phyloP scores from a whole-genome alignment of 2,888 invertebrate species.

The Serrognathus titanus region DNA sequence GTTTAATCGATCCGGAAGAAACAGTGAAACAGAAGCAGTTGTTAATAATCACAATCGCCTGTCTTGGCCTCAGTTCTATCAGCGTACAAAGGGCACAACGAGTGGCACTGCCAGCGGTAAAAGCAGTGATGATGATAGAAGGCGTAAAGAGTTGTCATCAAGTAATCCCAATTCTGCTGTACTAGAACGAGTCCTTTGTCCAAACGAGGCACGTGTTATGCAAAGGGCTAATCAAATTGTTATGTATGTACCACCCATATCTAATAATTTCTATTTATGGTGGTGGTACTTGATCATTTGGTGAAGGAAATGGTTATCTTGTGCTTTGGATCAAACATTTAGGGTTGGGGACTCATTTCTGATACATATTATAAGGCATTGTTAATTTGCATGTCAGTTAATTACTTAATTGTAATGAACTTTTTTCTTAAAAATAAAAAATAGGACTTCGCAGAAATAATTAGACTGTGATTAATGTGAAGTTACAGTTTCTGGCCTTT shows the following conservation, averaged over 20 bases:
- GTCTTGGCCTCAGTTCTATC: constrained; percentile 57
- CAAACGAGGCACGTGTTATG: constrained; percentile 71
- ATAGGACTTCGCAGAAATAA: no score
- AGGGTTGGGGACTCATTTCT: no score
- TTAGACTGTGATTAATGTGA: no score
- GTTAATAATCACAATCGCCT: constrained; percentile 55
- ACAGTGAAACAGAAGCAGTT: constrained; percentile 53
- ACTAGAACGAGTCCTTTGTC: constrained; percentile 61
- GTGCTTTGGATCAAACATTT: no score
- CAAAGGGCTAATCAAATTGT: constrained; percentile 84
- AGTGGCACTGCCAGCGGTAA: constrained; percentile 43
- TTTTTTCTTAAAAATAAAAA: no score
- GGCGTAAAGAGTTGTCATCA: constrained; percentile 38
- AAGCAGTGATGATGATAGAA: constrained; percentile 45
- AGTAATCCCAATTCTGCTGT: constrained; percentile 47
- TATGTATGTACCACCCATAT: constrained; percentile 63
- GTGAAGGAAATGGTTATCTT: no score
- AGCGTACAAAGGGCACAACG: constrained; percentile 24
- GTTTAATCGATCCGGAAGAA: constrained; percentile 40
- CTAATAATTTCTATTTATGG: no score
- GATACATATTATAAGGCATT: no score
- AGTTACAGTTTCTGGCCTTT: no score
- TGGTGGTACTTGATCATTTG: no score
- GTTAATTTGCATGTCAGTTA: no score
- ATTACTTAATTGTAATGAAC: no score